Evolutionary conservation across 2,888 invertebrate genomes (phyloP).

Genomic region (Diarsia mendica): DNA sequence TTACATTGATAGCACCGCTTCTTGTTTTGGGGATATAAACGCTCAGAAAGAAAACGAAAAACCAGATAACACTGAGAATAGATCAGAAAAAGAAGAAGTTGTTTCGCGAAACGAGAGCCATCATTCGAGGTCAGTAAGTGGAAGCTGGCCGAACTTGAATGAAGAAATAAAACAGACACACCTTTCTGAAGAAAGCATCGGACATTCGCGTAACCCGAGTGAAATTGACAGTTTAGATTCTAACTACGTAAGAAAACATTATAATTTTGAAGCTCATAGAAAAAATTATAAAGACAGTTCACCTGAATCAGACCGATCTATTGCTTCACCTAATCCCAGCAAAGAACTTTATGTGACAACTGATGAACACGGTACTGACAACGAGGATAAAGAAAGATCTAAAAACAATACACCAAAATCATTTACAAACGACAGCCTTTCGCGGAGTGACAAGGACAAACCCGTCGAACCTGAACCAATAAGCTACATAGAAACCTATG

Average conservation of each 20-base stretch:
- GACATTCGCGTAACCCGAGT: slow-evolving; percentile 88
- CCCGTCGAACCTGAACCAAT: slow-evolving; percentile 68
- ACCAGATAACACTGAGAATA: slow-evolving; percentile 75
- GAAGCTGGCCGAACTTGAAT: slow-evolving; percentile 87
- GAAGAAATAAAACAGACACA: slow-evolving; percentile 85
- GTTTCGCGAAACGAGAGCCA: slow-evolving; percentile 81
- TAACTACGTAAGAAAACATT: slow-evolving; percentile 90
- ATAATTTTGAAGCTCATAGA: slow-evolving; percentile 87
- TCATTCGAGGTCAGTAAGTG: slow-evolving; percentile 83
- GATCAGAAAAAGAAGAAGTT: slow-evolving; percentile 82
- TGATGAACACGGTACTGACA: slow-evolving; percentile 83
- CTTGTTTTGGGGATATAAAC: slow-evolving; percentile 88
- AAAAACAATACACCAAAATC: slow-evolving; percentile 88
- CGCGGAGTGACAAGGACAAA: slow-evolving; percentile 82
- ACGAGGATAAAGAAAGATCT: slow-evolving; percentile 80
- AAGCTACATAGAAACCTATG: slow-evolving; percentile 72
- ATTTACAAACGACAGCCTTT: slow-evolving; percentile 85
- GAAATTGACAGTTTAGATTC: slow-evolving; percentile 91
- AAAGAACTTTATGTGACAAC: slow-evolving; percentile 85
- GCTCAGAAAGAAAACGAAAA: slow-evolving; percentile 82
- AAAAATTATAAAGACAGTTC: slow-evolving; percentile 87
- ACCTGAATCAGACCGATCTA: slow-evolving; percentile 85
- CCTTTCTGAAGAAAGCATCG: slow-evolving; percentile 87
- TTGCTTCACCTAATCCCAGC: slow-evolving; percentile 78
- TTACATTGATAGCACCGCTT: slow-evolving; percentile 88